A percentile compares a stretch with the other conserved stretches of the same genome.
phyloP scores from a whole-genome alignment of 2,113 vertebrate genomes.

The Caretta caretta region DNA sequence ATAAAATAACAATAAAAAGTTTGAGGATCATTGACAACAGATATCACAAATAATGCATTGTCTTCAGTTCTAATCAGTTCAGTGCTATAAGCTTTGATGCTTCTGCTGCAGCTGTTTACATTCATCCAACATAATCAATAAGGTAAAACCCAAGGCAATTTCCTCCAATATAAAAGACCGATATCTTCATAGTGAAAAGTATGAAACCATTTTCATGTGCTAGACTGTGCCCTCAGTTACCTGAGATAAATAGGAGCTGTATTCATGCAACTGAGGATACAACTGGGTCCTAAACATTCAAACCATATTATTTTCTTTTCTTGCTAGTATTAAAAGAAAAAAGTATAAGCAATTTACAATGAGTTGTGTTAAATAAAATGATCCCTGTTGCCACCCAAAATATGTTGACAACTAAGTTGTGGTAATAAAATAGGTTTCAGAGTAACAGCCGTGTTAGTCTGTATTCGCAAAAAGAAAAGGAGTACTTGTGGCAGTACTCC shows the following conservation, averaged over 20 bases:
- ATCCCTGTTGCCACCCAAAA: neutral
- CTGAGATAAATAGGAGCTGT: neutral
- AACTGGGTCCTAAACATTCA: neutral
- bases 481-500: too few relatives aligned
- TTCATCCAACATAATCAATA: neutral
- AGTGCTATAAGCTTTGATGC: neutral
- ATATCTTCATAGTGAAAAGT: rapidly evolving
- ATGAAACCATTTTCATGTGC: neutral
- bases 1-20: neutral
- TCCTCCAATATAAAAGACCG: neutral
- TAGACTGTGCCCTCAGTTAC: neutral
- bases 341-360: neutral
- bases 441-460: too few relatives aligned
- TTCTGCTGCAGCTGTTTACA: neutral
- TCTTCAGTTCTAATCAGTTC: neutral
- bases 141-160: neutral
- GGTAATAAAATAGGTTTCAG: too few relatives aligned
- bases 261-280: neutral
- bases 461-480: too few relatives aligned
- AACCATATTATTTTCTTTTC: neutral
- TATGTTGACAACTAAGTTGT: neutral
- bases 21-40: neutral
- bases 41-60: neutral
- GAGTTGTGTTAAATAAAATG: neutral
- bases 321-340: neutral